Base-by-base conservation (phyloP, 2,797 vertebrate species). In the Melopsittacus undulatus region DNA sequence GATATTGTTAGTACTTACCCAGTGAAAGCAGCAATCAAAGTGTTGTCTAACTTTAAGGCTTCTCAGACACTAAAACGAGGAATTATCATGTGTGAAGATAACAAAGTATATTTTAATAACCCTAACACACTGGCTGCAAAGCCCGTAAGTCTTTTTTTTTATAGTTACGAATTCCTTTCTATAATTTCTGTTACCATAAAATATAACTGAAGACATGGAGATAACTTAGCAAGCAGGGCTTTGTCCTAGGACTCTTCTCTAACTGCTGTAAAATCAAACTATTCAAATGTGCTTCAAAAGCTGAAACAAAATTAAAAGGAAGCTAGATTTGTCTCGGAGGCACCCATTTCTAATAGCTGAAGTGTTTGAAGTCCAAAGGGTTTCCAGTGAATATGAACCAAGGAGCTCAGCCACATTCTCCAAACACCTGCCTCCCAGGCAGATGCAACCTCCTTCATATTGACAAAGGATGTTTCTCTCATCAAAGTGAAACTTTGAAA, bases 71-170 rank as follows among this genome's bases (percentile, higher is more conserved):
- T 88, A 69, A 84, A 91, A 86, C 14, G 9, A 59, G 48, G 92
- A 93, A 85, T 90, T 85, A 82, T 49, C 57, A 76, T 52, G 66
- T 88, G 54, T 85, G 83, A 90, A 91, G 95, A 95, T 92, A 92
- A 94, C 78, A 95, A 96, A 96, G 87, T 67, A 32, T 66, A 54
- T 79, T 96, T 95, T 95, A 97, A 95, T 93, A 97, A 92, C 40
- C 66, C 36, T 70, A 78, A 87, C 66, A 81, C 21, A 48, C 24
- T 64, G 38, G 20, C 77, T 93, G 77, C 43, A 93, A 95, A 95
- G 54, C 45, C 51, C 10, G 1, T 76, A 94, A 90, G 80, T 77
- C 56, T 69, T n/a, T 91, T 62, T 89, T 81, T 68, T 7, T 52
- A 18, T 10, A 72, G 80, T 68, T 90, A 66, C 43, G 36, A 92